Evolutionary conservation across 2,797 vertebrate species (phyloP).

Genomic region (Lateolabrax maculatus): DNA sequence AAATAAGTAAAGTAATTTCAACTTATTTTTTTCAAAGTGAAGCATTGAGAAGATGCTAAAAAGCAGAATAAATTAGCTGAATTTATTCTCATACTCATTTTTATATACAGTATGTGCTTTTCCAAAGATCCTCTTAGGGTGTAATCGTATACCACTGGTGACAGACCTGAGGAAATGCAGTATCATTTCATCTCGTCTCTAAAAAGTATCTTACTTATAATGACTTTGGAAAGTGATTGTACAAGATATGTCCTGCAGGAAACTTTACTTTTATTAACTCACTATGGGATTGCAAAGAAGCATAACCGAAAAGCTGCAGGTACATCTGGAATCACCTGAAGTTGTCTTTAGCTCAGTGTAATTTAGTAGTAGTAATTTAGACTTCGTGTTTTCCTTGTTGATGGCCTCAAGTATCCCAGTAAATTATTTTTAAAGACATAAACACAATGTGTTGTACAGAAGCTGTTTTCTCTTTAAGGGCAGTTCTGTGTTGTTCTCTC

Average conservation of each 20-base stretch:
- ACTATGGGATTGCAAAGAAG: background rate
- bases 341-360: background rate
- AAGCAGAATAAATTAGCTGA: background rate
- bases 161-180: slow-evolving; percentile 15
- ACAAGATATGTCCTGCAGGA: slow-evolving; percentile 19
- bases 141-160: slow-evolving; percentile 2
- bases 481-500: slow-evolving; percentile 42
- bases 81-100: slow-evolving; percentile 4
- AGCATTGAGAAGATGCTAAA: background rate
- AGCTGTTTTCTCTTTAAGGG: background rate
- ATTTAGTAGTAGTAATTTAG: too few relatives aligned
- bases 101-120: background rate
- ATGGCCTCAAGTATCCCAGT: background rate
- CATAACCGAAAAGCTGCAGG: background rate
- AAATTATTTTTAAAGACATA: slow-evolving; percentile 10
- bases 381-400: slow-evolving; percentile 4
- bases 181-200: slow-evolving; percentile 33
- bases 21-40: background rate
- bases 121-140: background rate
- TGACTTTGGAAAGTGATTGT: slow-evolving; percentile 16
- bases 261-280: background rate
- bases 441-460: background rate
- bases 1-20: background rate
- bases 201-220: slow-evolving; percentile 2
- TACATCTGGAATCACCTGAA: slow-evolving; percentile 9